A percentile compares a stretch with the other conserved stretches of the same genome.
These are phyloP conservation scores for Protomyctophum bolini DNA, from an alignment of 2,113 vertebrate species.

Conservation along the genomic window DNA sequence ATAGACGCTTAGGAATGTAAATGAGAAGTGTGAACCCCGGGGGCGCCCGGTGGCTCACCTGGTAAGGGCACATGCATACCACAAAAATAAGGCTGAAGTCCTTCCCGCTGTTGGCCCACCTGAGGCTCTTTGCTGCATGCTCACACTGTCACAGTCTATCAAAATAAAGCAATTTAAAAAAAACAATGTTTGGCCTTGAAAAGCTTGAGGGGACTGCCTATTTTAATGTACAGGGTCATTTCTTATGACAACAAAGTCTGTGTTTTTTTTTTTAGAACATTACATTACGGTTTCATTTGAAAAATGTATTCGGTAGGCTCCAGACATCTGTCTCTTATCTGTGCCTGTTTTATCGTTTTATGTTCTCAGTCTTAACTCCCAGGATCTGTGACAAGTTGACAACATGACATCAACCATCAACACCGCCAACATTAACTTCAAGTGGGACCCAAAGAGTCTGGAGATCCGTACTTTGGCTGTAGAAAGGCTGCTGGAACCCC, in stretches of 20 bases:
- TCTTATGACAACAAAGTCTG: neutral
- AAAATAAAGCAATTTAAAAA: no score
- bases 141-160: no score
- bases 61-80: no score
- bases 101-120: no score
- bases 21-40: no score
- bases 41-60: no score
- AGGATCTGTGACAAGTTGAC: slow-evolving; percentile 81
- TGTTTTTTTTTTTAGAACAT: neutral
- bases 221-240: neutral
- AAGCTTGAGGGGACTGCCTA: neutral
- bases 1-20: no score
- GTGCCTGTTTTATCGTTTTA: neutral
- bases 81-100: no score
- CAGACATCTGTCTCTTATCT: slow-evolving; percentile 7
- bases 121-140: no score
- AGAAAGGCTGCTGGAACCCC: slow-evolving; percentile 93
- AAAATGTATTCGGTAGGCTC: neutral
- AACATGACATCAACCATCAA: slow-evolving; percentile 91
- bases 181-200: no score
- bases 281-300: neutral
- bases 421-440: slow-evolving; percentile 94
- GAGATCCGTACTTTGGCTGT: slow-evolving; percentile 98
- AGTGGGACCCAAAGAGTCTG: slow-evolving; percentile 98
- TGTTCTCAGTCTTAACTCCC: slow-evolving; percentile 1